Percentiles rank a stretch among this genome's conserved stretches.
These are phyloP conservation scores for Nasua narica DNA, from an alignment of 2,797 vertebrate genomes.

Conservation along the genomic window DNA sequence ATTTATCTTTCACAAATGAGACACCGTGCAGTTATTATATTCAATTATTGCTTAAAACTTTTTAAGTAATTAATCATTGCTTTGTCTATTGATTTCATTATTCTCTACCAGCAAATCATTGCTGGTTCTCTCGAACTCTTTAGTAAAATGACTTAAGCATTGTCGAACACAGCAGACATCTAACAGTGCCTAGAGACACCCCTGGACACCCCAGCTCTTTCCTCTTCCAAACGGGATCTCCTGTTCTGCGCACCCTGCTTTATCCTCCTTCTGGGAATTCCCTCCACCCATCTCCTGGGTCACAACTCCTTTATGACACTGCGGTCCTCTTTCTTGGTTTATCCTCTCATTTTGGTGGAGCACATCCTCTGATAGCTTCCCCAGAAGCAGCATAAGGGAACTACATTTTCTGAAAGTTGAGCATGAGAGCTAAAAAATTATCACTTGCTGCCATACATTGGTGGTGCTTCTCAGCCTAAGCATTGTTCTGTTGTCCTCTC, in stretches of 20 bases:
- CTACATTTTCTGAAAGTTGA: background rate
- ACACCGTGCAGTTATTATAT: background rate
- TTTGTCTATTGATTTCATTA: background rate
- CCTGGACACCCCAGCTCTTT: background rate
- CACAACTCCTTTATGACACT: background rate
- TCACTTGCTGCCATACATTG: background rate
- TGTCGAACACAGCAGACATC: background rate
- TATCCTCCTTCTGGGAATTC: background rate
- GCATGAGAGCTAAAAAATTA: background rate
- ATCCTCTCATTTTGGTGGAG: background rate
- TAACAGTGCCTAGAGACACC: background rate
- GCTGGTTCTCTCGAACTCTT: background rate
- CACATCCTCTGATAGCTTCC: background rate
- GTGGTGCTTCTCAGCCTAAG: background rate
- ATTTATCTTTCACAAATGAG: background rate
- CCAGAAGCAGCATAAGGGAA: background rate
- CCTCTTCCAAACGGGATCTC: background rate
- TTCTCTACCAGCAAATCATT: background rate
- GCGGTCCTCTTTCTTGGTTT: background rate
- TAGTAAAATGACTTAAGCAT: background rate
- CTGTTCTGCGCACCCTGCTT: background rate
- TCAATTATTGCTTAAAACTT: conserved; percentile 8
- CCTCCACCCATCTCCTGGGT: background rate
- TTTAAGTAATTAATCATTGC: background rate
- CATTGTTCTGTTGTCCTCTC: background rate